phyloP scores from a whole-genome alignment of 2,113 vertebrate genomes.

The Scytalopus superciliaris region DNA sequence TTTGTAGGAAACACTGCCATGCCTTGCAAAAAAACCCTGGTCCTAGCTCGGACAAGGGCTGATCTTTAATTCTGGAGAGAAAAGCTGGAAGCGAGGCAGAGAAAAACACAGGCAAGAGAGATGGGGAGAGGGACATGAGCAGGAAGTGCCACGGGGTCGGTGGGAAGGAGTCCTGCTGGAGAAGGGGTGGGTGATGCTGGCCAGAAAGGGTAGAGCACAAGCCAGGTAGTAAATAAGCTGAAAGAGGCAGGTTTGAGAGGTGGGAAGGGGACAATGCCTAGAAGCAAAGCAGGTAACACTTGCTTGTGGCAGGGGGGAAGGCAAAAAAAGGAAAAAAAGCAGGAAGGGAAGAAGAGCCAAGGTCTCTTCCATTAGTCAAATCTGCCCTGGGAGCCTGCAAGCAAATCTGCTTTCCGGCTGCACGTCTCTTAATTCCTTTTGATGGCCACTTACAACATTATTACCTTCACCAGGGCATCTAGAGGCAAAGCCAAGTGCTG shows the following conservation, averaged over 20 bases:
- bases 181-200: background rate
- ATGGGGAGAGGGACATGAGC: background rate
- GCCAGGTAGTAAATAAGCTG: background rate
- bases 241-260: background rate
- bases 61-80: background rate
- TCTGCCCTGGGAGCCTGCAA: constrained; percentile 59
- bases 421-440: constrained; percentile 68
- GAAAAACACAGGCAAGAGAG: background rate
- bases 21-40: background rate
- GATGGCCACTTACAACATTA: constrained; percentile 71
- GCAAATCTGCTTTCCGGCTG: constrained; percentile 66
- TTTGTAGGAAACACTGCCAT: background rate
- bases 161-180: background rate
- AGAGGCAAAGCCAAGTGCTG: constrained; percentile 52
- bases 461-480: constrained; percentile 65
- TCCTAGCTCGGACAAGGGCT: background rate
- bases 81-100: background rate
- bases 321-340: background rate
- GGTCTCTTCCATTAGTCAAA: constrained; percentile 66
- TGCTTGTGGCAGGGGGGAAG: background rate
- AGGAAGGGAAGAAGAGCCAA: constrained; percentile 51
- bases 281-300: background rate
- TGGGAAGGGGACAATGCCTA: background rate
- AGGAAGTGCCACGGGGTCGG: accelerated
- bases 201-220: accelerated